Base-by-base conservation (phyloP, 1,140 invertebrate genomes). In the Pseudomyrmex flavicornis region DNA sequence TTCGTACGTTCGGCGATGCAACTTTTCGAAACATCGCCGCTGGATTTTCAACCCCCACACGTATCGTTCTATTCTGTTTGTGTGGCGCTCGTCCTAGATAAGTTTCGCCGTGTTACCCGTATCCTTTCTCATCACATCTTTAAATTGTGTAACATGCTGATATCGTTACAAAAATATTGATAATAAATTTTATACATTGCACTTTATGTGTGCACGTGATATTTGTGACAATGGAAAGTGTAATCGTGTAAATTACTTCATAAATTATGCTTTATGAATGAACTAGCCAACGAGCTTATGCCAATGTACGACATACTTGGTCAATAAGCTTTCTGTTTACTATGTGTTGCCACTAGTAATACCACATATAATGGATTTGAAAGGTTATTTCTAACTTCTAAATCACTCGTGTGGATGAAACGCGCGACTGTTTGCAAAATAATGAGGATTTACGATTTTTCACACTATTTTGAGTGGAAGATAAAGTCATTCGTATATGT, bases 1-100 rank as follows among this genome's bases (percentile, higher is more conserved):
- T 87, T 83, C 61, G 17, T 12, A 10, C 35, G 48, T 54, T 66
- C 35, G 58, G 46, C n/a, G 20, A 35, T 0, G 56, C 59, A 46
- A 83, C 61, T 76, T 85, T 68, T 54, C 63, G 13, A 52, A 69
- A 66, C 82, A 80, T 80, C 76, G 66, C 59, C 54, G 76, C 52
- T 59, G 54, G 52, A 66, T 72, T 80, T 80, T 54, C 70, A 80
- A 44, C 62, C 68, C 35, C 35, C 35, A 35, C 35, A 69, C 66
- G 20, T 59, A 70, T 80, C 76, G 54, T 70, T 80, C 70, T 72
- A 59, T 72, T 70, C 12, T 66, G 44, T 48, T 80, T 54, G 66
- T 35, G 54, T 52, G 44, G 76, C 35, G 44, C 65, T 80, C 35
- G 22, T 72, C 61, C 12, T 22, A 56, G 15, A 59, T 59, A 70